A percentile compares a stretch with the other conserved stretches of the same genome.
phyloP scores from a whole-genome alignment of 2,113 vertebrate species.

The Aspidoscelis tigris region DNA sequence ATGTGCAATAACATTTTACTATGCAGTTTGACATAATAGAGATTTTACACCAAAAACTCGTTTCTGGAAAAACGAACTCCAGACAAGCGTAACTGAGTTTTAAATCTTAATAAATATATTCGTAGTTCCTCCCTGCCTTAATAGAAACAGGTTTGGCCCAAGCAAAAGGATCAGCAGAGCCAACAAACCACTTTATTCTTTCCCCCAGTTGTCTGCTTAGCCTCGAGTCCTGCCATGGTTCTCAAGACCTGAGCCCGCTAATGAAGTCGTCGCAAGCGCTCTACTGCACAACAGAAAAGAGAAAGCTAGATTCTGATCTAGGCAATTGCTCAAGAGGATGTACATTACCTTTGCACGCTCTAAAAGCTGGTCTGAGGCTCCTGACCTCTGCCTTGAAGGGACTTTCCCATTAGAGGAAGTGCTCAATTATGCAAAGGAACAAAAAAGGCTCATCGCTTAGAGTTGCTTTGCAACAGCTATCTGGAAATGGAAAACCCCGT shows the following conservation, averaged over 20 bases:
- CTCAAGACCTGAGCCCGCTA: not conserved
- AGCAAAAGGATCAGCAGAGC: not conserved
- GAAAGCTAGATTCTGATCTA: not conserved
- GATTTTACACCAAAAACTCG: not conserved
- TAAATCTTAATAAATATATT: not conserved
- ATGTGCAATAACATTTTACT: too few species aligned
- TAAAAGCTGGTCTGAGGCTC: slow-evolving; percentile 29
- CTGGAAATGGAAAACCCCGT: not conserved
- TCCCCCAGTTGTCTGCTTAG: not conserved
- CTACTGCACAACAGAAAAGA: not conserved
- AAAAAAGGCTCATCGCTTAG: rapidly evolving
- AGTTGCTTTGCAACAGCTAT: rapidly evolving
- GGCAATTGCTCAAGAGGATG: too few species aligned
- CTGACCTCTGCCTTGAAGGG: not conserved
- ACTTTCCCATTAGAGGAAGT: slow-evolving; percentile 1
- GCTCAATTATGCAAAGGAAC: not conserved
- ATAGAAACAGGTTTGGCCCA: too few species aligned
- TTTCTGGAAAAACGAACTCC: not conserved
- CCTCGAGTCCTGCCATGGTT: rapidly evolving
- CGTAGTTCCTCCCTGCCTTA: too few species aligned
- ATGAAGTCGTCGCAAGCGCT: not conserved
- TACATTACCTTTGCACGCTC: not conserved
- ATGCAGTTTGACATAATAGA: not conserved
- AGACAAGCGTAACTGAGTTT: not conserved
- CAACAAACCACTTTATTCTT: rapidly evolving